Base-by-base conservation (phyloP, 2,888 invertebrate genomes). In the Habrosyne pyritoides region DNA sequence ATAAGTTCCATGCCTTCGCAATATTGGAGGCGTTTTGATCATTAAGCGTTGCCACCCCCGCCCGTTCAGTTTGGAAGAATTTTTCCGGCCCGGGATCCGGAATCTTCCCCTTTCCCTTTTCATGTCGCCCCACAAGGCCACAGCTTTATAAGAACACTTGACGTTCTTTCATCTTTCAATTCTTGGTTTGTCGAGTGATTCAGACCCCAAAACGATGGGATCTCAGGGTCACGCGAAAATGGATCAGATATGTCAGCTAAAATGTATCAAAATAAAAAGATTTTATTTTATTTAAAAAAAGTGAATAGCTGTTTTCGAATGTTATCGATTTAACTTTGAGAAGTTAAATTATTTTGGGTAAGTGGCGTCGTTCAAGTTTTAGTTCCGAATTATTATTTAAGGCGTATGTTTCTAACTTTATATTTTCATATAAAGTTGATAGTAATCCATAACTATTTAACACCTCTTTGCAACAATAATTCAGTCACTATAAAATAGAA, bases 11-110 rank as follows among this genome's bases (percentile, higher is more conserved):
- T 83, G 84, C 82, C 86, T 83, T 83, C 84, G 86, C 84, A 85
- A 86, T 90, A 89, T 90, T 89, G 87, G 84, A 87, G 88, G 84
- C 87, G 87, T 87, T 87, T 85, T 87, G 87, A 89, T 90, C 89
- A 87, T 88, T 87, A 87, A 85, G 79, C 73, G 79, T 59, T 59
- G 64, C 69, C 66, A 67, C 75, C 70, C 70, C 64, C 69, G 60
- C 75, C 76, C 73, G 67, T 75, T 72, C 75, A 67, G 75, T 77
- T 79, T 75, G 75, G 68, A 75, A 77, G 80, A 81, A 84, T 84
- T 87, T 87, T 86, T 86, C 81, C 79, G 75, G 79, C 73, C 72
- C 66, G 69, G 73, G 74, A 70, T 69, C 67, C 66, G 63, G 73
- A 67, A 80, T 73, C 77, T 75, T 79, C 76, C 78, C 75, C 77